Base-by-base conservation (phyloP, 1,140 invertebrate genomes). In the Rhynchophorus ferrugineus region DNA sequence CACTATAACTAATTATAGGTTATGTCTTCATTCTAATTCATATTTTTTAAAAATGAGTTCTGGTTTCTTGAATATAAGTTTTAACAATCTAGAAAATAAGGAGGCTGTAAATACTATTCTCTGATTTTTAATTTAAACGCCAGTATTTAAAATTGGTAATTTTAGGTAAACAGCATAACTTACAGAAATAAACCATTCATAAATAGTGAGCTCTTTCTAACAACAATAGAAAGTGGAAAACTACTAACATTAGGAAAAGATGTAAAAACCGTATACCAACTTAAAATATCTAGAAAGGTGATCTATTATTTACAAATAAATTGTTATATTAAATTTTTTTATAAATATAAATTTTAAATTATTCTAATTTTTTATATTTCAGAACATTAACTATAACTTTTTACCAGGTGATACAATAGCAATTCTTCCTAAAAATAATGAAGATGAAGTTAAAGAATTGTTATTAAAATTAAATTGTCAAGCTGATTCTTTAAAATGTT, bases 361-460 rank as follows among this genome's bases (percentile, higher is more conserved):
- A n/a, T n/a, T n/a, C n/a, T n/a, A n/a, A n/a, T n/a, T 7, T 3
- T 14, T 34, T 44, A 24, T 55, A 39, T 56, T 54, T 18, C 46
- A 63, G 60, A 42, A 56, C 43, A 34, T 52, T 8, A 8, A 50
- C 13, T 41, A 49, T 33, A 33, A 57, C 3, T 62, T 58, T 50
- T n/a, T 51, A 13, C 62, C 62, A 7, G 66, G 66, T 34, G 62
- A 66, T 57, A 60, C 63, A 11, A 64, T 68, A 38, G 66, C 56
- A 3, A 60, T 68, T 35, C 14, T 67, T 3, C 61, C 66, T 49
- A 14, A 36, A 24, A 68, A 68, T 61, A 42, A 61, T 44, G 18
- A 49, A 17, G n/a, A 52, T 20, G 56, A 64, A 59, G 54, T 68
- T 3, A 34, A 56, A 17, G 9, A 58, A 53, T 17, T 68, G 13